Base-by-base conservation (phyloP, 2,113 vertebrate genomes). In the Calonectris borealis region DNA sequence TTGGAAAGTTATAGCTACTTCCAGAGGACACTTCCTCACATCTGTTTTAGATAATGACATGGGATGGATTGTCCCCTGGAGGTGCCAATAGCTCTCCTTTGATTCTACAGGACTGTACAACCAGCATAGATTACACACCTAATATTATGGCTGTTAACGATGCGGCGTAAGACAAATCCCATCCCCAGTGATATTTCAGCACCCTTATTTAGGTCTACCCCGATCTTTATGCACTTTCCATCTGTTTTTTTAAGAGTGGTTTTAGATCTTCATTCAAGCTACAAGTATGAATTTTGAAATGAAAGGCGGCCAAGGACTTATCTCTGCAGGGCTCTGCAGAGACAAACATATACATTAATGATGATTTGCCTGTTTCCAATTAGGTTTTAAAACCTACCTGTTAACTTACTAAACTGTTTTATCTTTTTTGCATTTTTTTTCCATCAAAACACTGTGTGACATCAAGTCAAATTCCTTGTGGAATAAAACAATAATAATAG, bases 81-180 rank as follows among this genome's bases (percentile, higher is more conserved):
- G 34, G 19, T 75, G 36, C 13, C 55, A 75, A 1, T 31, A 57
- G 48, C 46, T 75, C 22, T 75, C 34, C n/a, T 85, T 61, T 58
- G 38, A 38, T 29, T 61, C 12, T 44, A 18, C 16, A 71, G 36
- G 46, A 31, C 29, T 27, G 26, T 21, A 75, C 17, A 52, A 27
- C 10, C 21, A 52, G 26, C 3, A 4, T 5, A 66, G 46, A 76
- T 38, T 42, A 48, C 57, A 83, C 25, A 62, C 6, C 14, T 36
- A 19, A 73, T 0, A 0, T 57, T 65, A 22, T 8, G 13, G 13
- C 17, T 65, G 13, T 31, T 86, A 54, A 58, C 1, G 3, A 34
- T 11, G 34, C 26, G 29, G 25, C 7, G 5, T 11, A 60, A 70
- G 49, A 69, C 18, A 78, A 88, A 83, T 21, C 32, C 29, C 29